These are phyloP conservation scores for Epinephelus fuscoguttatus DNA, from an alignment of 2,113 vertebrate genomes.

Conservation along the genomic window DNA sequence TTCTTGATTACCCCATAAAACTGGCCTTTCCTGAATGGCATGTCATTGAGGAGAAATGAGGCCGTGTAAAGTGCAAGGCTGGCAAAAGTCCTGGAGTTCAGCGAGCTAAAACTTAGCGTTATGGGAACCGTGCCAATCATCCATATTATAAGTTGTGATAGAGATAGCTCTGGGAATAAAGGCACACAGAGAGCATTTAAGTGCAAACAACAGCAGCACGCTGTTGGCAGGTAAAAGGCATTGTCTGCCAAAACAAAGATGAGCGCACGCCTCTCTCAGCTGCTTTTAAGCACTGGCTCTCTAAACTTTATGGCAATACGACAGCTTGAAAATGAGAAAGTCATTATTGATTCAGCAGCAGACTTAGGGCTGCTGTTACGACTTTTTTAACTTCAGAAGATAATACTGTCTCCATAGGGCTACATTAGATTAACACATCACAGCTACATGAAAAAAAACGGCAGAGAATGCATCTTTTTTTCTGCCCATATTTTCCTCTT, in stretches of 20 bases:
- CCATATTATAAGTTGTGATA: slow-evolving; percentile 42
- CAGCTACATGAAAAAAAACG: slow-evolving; percentile 1
- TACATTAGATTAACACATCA: neutral
- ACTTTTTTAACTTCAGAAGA: slow-evolving; percentile 1
- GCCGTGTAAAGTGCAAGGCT: slow-evolving; percentile 54
- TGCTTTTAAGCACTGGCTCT: slow-evolving; percentile 36
- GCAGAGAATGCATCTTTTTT: neutral
- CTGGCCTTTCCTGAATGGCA: slow-evolving; percentile 69
- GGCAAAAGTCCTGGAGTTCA: slow-evolving; percentile 70
- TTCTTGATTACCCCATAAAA: slow-evolving; percentile 69
- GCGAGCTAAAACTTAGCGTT: slow-evolving; percentile 45
- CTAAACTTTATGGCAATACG: slow-evolving; percentile 9
- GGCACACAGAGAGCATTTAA: slow-evolving; percentile 15
- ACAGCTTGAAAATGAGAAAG: slow-evolving; percentile 12
- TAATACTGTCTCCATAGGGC: neutral
- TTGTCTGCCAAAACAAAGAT: slow-evolving; percentile 26
- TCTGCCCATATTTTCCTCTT: neutral
- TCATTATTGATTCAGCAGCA: slow-evolving; percentile 14
- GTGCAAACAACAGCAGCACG: slow-evolving; percentile 34
- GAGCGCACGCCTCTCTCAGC: slow-evolving; percentile 28
- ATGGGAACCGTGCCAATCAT: slow-evolving; percentile 58
- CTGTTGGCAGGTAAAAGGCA: slow-evolving; percentile 24
- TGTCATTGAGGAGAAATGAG: slow-evolving; percentile 63
- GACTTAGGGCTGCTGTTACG: slow-evolving; percentile 2
- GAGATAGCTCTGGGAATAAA: slow-evolving; percentile 55